Base-by-base conservation (phyloP, 2,888 invertebrate species). In the Drosophila vallismaia region DNA sequence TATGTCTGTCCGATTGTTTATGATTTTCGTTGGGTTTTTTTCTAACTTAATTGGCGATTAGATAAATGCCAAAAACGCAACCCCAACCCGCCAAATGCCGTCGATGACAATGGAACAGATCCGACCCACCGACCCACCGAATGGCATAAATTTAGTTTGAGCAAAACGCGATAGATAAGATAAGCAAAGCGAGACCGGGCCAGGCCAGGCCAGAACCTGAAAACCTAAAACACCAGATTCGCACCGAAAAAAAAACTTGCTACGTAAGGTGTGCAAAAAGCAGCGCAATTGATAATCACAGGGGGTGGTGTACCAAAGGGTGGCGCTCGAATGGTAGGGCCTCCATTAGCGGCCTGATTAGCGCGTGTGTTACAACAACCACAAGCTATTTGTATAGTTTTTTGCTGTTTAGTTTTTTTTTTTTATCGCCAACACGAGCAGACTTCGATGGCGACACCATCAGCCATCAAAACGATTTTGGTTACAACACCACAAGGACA, bases 1-100 rank as follows among this genome's bases (percentile, higher is more conserved):
- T 86, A 77, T 84, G 84, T 86, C 70, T 79, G 74, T 77, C 86
- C 76, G 88, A 83, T 85, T 87, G 88, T 87, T 87, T 87, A 87
- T 87, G 87, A 75, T 74, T 72, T 79, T 78, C 50, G 64, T 73
- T 68, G 45, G 48, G 54, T 50, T 52, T 58, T 58, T 73, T 62
- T 60, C 67, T 42, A 77, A 71, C 86, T 86, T 84, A 86, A 82
- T 86, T 86, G 87, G 66, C 79, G 85, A 84, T 86, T 84, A 81
- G 81, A 81, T 81, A 84, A 84, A 73, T 66, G 38, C 54, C 78
- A 78, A 67, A 40, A 40, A 58, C 50, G 56, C 64, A 62, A 38
- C 26, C 51, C 69, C 52, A 72, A 19, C 19, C 19, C 19, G 19
- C 19, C 19, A 19, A 19, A 19, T n/a, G n/a, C n/a, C n/a, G n/a